phyloP scores from a whole-genome alignment of 2,888 invertebrate genomes.

The Drosophila phalerata region DNA sequence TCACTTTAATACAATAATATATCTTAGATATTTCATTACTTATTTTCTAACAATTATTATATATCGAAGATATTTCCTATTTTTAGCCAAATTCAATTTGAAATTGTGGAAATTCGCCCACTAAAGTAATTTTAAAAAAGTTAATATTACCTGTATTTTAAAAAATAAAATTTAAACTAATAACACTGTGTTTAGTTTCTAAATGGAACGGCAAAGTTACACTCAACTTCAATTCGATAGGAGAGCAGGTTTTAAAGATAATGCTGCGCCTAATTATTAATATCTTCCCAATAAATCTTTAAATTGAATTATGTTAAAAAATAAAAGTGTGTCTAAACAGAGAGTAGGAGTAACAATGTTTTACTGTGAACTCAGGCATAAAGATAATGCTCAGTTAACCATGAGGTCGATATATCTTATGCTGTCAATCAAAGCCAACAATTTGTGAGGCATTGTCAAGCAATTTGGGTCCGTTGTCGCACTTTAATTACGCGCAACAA shows the following conservation, averaged over 20 bases:
- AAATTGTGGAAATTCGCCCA: too few relatives aligned
- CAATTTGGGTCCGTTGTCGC: constrained; percentile 28
- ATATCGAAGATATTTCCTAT: too few relatives aligned
- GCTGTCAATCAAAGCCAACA: constrained; percentile 9
- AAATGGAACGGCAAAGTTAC: too few relatives aligned
- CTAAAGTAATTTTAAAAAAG: too few relatives aligned
- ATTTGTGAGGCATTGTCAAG: constrained; percentile 30
- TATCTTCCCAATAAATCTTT: background rate
- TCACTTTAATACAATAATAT: background rate
- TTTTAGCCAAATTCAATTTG: too few relatives aligned
- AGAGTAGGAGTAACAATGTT: background rate
- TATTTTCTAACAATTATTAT: too few relatives aligned
- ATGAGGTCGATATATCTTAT: constrained; percentile 11
- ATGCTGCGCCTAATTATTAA: background rate
- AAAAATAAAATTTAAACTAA: too few relatives aligned
- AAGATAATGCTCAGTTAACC: constrained; percentile 21
- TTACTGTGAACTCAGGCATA: background rate
- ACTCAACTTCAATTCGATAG: too few relatives aligned
- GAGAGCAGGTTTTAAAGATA: too few relatives aligned
- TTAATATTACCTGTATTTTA: too few relatives aligned
- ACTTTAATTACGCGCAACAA: constrained; percentile 65
- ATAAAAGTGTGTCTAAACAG: background rate
- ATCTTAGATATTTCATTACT: too few relatives aligned
- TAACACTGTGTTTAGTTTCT: too few relatives aligned
- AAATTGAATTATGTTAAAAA: background rate